These are phyloP conservation scores for Drosophila antonietae DNA, from an alignment of 2,888 invertebrate genomes.

Conservation along the genomic window DNA sequence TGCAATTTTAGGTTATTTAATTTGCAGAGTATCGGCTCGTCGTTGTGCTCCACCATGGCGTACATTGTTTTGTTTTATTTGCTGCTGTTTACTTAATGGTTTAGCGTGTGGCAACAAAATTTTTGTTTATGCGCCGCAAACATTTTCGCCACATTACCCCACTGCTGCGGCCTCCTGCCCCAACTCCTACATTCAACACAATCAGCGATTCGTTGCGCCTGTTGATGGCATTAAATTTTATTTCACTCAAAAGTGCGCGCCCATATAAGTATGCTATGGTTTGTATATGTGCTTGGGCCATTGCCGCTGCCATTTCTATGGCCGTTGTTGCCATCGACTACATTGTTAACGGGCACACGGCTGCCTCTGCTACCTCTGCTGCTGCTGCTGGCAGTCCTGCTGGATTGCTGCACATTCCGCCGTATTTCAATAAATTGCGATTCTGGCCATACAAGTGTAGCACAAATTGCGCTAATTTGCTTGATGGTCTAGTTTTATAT, in stretches of 20 bases:
- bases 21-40: conserved; percentile 17
- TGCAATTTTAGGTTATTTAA: too few species aligned
- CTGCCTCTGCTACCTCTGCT: conserved; percentile 39
- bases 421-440: conserved; percentile 67
- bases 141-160: conserved; percentile 63
- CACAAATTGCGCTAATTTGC: conserved; percentile 75
- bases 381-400: conserved; percentile 18
- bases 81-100: conserved; percentile 77
- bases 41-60: conserved; percentile 3
- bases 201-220: conserved; percentile 31
- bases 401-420: conserved; percentile 45
- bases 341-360: conserved; percentile 54
- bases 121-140: conserved; percentile 81
- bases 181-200: neutral
- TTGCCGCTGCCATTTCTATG: conserved; percentile 13
- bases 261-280: conserved; percentile 60
- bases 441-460: conserved; percentile 53
- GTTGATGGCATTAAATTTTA: conserved; percentile 74
- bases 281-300: conserved; percentile 27
- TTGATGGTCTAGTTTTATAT: conserved; percentile 54
- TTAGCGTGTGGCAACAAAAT: conserved; percentile 78
- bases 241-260: conserved; percentile 62
- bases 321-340: conserved; percentile 45
- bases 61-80: conserved; percentile 66
- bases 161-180: neutral